Evolutionary conservation across 2,888 invertebrate genomes (phyloP), one percentile per base, ranked within the genome.

Genomic region (Orgyia antiqua): DNA sequence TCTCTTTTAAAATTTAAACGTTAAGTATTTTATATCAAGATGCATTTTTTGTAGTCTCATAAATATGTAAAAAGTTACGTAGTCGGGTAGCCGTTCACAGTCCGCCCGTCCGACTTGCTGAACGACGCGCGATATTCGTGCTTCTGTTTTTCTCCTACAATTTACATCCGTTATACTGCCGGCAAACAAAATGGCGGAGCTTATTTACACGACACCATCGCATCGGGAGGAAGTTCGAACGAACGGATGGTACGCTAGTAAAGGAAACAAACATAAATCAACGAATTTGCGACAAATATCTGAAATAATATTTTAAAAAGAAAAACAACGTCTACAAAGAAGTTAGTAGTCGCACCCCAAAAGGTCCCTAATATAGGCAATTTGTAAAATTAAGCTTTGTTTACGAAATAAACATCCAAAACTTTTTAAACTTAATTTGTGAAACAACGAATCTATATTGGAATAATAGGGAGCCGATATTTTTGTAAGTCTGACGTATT

Each of bases 261-360:
- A 63, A 61, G 69, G 70, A 74, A 74, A 69, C 71, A 54, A 61
- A 70, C 68, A 69, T 82, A 77, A 83, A 82, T 83, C 78, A 75
- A 69, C 52, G 59, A 73, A 70, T 74, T 72, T 66, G 73, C 71
- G 71, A 69, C 70, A 66, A 72, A 63, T 70, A 68, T 68, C 66
- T 68, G 63, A 71, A 74, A 70, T 62, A 68, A 65, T 68, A 59
- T 57, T 62, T 65, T 55, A 61, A 68, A 36, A 68, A 68, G 61
- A 68, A 70, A 69, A 72, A 66, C 61, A 68, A 54, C 56, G 58
- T 56, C 57, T 51, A 45, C 52, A 58, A 61, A 56, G 51, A 57
- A 53, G 56, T 45, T 53, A 45, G 39, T n/a, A 29, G 10, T 51
- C 58, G 53, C 44, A 50, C 56, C 51, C 52, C 53, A 44, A 56